Percentiles rank a stretch among this genome's conserved stretches.
These are phyloP conservation scores for Heliothis peltigera DNA, from an alignment of 2,888 invertebrate genomes.

Conservation along the genomic window DNA sequence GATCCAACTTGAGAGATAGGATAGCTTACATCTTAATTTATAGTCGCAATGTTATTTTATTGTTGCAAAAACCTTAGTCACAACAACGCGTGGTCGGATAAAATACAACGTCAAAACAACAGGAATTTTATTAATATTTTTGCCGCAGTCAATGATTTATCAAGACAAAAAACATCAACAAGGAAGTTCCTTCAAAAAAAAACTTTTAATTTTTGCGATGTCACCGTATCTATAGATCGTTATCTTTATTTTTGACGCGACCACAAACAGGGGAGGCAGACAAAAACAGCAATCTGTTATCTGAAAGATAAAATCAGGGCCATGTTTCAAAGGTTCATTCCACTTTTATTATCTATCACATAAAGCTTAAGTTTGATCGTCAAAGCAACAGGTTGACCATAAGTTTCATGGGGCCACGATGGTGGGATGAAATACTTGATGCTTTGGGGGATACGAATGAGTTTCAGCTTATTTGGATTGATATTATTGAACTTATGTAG, in stretches of 20 bases:
- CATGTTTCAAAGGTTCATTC: not conserved
- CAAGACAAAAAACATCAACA: no score
- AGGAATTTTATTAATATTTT: no score
- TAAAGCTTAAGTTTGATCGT: conserved; percentile 24
- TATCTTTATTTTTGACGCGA: not conserved
- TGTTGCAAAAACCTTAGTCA: no score
- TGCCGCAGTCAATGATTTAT: no score
- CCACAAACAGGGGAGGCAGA: not conserved
- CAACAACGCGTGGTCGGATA: no score
- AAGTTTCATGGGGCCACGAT: conserved; percentile 13
- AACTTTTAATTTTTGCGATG: no score
- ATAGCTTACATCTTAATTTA: no score
- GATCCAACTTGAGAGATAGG: no score
- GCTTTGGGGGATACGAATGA: conserved; percentile 9
- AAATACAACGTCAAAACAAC: no score
- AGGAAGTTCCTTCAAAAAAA: no score
- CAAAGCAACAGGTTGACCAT: conserved; percentile 47
- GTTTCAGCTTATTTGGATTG: not conserved
- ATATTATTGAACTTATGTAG: not conserved
- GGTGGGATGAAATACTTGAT: not conserved
- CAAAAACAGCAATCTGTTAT: not conserved
- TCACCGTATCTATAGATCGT: not conserved
- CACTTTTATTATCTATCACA: conserved; percentile 32
- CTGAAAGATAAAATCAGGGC: conserved; percentile 10
- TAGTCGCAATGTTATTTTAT: no score